A percentile compares a stretch with the other conserved stretches of the same genome.
Evolutionary conservation across 2,888 invertebrate genomes (phyloP).

Genomic region (Julus scandinavius): DNA sequence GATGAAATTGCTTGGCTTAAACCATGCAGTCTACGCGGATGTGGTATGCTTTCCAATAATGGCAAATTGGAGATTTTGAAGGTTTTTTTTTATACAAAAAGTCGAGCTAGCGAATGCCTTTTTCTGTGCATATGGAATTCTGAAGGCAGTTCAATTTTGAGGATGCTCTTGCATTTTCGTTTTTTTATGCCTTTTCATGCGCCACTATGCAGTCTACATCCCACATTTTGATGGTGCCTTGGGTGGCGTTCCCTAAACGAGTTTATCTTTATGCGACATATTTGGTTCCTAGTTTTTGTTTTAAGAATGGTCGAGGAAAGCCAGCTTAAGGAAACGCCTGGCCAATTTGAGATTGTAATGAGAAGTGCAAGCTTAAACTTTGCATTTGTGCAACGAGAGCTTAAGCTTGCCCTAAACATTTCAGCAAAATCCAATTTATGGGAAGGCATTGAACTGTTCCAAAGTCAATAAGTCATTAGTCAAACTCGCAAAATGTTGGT

Average conservation of each 20-base stretch:
- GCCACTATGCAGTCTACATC: background rate
- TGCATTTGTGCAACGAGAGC: background rate
- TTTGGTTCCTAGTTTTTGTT: background rate
- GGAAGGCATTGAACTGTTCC: background rate
- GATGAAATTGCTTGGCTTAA: constrained; percentile 30
- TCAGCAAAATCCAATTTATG: background rate
- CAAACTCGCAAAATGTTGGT: too few species aligned
- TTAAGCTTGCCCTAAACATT: background rate
- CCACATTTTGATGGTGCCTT: constrained; percentile 8
- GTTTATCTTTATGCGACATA: constrained; percentile 25
- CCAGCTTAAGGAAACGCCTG: background rate
- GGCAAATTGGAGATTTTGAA: constrained; percentile 33
- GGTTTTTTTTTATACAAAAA: background rate
- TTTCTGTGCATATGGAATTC: constrained; percentile 40
- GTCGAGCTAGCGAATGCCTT: background rate
- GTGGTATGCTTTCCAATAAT: constrained; percentile 36
- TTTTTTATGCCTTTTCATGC: constrained; percentile 42
- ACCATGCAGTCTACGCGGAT: constrained; percentile 12
- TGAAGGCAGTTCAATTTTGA: constrained; percentile 35
- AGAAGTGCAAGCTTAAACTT: background rate
- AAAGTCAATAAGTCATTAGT: background rate
- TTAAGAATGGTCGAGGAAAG: background rate
- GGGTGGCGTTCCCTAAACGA: constrained; percentile 2
- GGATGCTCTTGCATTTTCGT: background rate
- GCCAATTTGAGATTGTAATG: background rate